Percentiles rank a stretch among this genome's conserved stretches.
phyloP scores from a whole-genome alignment of 2,113 vertebrate genomes.

The Macquaria ambigua region DNA sequence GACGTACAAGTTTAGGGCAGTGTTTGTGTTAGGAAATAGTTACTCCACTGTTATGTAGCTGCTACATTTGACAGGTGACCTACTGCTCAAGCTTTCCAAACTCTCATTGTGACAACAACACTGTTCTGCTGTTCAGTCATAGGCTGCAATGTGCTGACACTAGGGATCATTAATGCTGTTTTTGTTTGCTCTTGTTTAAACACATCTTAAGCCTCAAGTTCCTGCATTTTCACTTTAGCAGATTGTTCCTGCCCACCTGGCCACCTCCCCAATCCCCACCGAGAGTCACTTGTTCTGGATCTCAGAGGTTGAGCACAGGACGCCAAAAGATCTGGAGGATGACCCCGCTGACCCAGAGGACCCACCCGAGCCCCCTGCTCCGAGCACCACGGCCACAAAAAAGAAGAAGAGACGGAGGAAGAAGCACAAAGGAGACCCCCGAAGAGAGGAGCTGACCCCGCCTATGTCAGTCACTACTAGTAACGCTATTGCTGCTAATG shows the following conservation, averaged over 20 bases:
- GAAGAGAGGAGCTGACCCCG: conserved; percentile 90
- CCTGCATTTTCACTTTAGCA: conserved; percentile 80
- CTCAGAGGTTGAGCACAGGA: conserved; percentile 80
- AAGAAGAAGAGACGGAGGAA: conserved; percentile 95
- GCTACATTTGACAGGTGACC: conserved; percentile 21
- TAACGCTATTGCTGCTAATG: conserved; percentile 60
- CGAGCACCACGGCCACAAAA: conserved; percentile 85
- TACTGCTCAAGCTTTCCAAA: conserved; percentile 1
- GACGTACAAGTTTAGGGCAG: background rate
- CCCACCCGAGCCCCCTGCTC: conserved; percentile 81
- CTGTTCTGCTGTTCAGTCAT: background rate
- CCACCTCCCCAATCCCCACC: conserved; percentile 95
- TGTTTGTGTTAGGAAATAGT: conserved; percentile 16
- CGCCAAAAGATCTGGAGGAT: conserved; percentile 77
- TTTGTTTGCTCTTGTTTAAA: conserved; percentile 5
- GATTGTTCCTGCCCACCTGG: conserved; percentile 93
- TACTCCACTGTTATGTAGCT: conserved; percentile 25
- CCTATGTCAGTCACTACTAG: conserved; percentile 70
- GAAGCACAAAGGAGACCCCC: conserved; percentile 94
- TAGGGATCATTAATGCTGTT: conserved; percentile 11
- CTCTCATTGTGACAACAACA: background rate
- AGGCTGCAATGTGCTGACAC: background rate
- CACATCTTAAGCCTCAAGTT: background rate
- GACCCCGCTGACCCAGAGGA: conserved; percentile 80
- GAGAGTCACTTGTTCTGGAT: conserved; percentile 94